Evolutionary conservation across 2,113 vertebrate genomes (phyloP).

Genomic region (Nettapus auritus): DNA sequence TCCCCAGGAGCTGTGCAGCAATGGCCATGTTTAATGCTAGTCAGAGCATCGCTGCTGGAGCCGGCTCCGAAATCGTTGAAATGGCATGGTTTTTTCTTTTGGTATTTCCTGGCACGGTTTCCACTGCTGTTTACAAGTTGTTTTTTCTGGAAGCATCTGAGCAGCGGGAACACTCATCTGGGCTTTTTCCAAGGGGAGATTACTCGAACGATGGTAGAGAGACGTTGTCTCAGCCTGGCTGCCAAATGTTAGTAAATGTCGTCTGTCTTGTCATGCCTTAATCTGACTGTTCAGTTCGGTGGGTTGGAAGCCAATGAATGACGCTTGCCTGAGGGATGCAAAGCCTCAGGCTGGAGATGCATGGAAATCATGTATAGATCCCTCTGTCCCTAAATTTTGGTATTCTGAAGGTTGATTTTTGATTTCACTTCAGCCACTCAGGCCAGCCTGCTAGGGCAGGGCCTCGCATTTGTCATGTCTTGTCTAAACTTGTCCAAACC

Average conservation of each 20-base stretch:
- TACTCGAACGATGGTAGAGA: not conserved
- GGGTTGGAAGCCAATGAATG: not conserved
- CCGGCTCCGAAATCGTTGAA: not conserved
- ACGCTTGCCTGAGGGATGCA: not conserved
- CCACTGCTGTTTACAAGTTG: not conserved
- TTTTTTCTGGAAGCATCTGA: constrained; percentile 16
- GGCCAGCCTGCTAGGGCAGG: constrained; percentile 20
- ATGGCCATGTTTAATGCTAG: not conserved
- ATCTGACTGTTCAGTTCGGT: not conserved
- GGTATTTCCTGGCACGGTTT: not conserved
- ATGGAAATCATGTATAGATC: not conserved
- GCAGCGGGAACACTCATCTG: not conserved
- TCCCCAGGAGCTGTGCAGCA: not conserved
- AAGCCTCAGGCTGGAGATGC: not conserved
- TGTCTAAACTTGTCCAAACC: not conserved
- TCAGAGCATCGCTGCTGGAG: not conserved
- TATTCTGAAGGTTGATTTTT: constrained; percentile 41
- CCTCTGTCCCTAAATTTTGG: not conserved
- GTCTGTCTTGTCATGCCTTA: not conserved
- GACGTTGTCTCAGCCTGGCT: not conserved
- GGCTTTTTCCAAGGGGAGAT: constrained; percentile 7
- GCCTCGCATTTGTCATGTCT: constrained; percentile 44
- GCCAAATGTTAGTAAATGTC: not conserved
- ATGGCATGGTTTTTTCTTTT: not conserved
- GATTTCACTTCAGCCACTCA: constrained; percentile 35